Conservation (phyloP, 2,888 invertebrate species). For the Nephrotoma guestfalica region DNA sequence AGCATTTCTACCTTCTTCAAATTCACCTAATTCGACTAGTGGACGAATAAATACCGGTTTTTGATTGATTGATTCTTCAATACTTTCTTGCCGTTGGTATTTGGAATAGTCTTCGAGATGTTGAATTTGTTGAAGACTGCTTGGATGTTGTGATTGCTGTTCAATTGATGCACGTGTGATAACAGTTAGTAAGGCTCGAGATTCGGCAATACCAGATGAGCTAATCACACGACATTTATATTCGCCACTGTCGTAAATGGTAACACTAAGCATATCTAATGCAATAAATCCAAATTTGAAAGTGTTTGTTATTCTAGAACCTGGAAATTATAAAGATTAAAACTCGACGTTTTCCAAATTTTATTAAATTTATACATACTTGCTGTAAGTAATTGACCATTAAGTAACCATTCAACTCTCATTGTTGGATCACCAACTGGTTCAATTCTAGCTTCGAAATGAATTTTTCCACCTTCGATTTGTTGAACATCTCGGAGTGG, state of each 20-base stretch:
- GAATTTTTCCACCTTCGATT: constrained; percentile 82
- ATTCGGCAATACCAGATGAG: constrained; percentile 74
- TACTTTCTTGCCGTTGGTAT: constrained; percentile 71
- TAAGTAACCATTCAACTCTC: constrained; percentile 91
- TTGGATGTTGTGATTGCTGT: constrained; percentile 79
- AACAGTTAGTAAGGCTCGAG: constrained; percentile 65
- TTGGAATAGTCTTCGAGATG: constrained; percentile 81
- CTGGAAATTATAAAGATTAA: constrained; percentile 34
- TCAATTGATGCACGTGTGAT: constrained; percentile 72
- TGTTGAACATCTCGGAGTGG: constrained; percentile 69
- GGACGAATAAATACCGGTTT: constrained; percentile 80
- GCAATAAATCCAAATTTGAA: constrained; percentile 97
- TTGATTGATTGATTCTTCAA: constrained; percentile 67
- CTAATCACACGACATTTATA: constrained; percentile 81
- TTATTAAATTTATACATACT: constrained; percentile 44
- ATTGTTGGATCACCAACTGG: constrained; percentile 94
- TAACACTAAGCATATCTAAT: constrained; percentile 76
- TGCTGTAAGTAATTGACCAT: constrained; percentile 81
- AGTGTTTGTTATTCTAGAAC: constrained; percentile 87
- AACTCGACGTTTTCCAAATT: neutral
- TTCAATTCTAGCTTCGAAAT: constrained; percentile 95
- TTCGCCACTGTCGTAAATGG: constrained; percentile 76
- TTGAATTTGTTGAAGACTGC: constrained; percentile 78
- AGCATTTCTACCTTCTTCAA: constrained; percentile 81
- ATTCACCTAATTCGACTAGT: constrained; percentile 69